Percentiles rank a stretch among this genome's conserved stretches.
Conservation (phyloP, 2,797 vertebrate species). For the Peromyscus eremicus region DNA sequence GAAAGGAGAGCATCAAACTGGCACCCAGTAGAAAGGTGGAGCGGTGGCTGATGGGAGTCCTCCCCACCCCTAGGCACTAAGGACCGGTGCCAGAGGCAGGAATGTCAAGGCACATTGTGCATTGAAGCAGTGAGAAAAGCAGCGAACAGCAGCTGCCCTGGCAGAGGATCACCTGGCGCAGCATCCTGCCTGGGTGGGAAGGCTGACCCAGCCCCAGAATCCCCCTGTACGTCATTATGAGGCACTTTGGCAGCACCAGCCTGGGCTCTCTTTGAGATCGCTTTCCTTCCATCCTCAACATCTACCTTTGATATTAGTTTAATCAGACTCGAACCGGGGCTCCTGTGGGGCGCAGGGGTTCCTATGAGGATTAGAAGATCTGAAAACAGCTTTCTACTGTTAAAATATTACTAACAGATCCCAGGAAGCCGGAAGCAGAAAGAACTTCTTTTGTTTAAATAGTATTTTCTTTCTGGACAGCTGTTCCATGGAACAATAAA, state of each 20-base stretch:
- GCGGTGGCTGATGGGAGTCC: slow-evolving; percentile 79
- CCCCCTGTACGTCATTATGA: neutral
- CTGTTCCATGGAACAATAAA: slow-evolving; percentile 52
- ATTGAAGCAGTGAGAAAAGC: slow-evolving; percentile 22
- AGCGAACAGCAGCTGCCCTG: slow-evolving; percentile 68
- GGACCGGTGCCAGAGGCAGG: slow-evolving; percentile 85
- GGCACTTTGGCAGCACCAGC: slow-evolving; percentile 15
- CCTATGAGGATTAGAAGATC: neutral
- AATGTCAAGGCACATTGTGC: slow-evolving; percentile 34
- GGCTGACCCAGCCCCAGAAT: neutral
- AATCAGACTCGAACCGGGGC: neutral
- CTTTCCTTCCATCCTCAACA: slow-evolving; percentile 28
- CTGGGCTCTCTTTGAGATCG: slow-evolving; percentile 7
- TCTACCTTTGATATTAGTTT: slow-evolving; percentile 36
- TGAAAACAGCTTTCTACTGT: slow-evolving; percentile 1
- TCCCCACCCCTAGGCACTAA: slow-evolving; percentile 77
- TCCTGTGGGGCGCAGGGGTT: neutral
- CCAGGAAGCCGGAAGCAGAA: slow-evolving; percentile 57
- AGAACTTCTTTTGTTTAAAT: slow-evolving; percentile 56
- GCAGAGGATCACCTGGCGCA: neutral
- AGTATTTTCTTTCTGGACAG: slow-evolving; percentile 51
- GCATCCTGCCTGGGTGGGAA: neutral
- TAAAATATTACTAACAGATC: slow-evolving; percentile 63
- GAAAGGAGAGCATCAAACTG: slow-evolving; percentile 84
- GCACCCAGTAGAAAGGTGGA: slow-evolving; percentile 82